A percentile compares a stretch with the other conserved stretches of the same genome.
phyloP scores from a whole-genome alignment of 2,797 vertebrate species.

The Eospalax fontanierii region DNA sequence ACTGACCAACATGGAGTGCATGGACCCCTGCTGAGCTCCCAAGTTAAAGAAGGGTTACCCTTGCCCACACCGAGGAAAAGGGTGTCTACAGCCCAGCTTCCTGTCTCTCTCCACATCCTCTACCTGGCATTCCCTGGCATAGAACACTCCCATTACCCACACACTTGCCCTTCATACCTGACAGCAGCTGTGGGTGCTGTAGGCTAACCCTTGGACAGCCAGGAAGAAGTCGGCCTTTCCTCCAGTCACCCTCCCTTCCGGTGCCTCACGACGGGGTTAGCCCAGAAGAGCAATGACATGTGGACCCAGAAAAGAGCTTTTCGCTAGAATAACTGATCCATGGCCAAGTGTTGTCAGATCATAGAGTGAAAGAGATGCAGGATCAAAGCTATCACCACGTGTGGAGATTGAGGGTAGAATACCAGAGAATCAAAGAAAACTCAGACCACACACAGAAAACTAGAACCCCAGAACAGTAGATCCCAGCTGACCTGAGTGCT shows the following conservation, averaged over 20 bases:
- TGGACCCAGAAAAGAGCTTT: background rate
- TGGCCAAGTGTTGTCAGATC: conserved; percentile 13
- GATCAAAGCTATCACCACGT: conserved; percentile 14
- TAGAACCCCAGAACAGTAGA: background rate
- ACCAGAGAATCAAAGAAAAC: conserved; percentile 62
- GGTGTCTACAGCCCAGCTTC: background rate
- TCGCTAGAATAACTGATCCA: conserved; percentile 32
- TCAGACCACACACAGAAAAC: background rate
- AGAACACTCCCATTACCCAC: background rate
- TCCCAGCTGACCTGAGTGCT: conserved; percentile 43
- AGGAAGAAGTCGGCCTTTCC: background rate
- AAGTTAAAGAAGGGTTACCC: too few relatives aligned
- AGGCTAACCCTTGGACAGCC: background rate
- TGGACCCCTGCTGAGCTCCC: too few relatives aligned
- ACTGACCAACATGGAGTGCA: background rate
- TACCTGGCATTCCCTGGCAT: accelerated
- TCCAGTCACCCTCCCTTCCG: background rate
- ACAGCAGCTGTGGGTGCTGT: background rate
- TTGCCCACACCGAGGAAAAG: background rate
- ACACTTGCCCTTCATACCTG: background rate
- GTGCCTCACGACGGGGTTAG: too few relatives aligned
- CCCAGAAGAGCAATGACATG: background rate
- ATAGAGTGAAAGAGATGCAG: conserved; percentile 64
- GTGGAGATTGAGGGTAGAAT: background rate
- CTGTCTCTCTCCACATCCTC: background rate